Conservation (phyloP, 2,888 invertebrate genomes). For the Eupithecia centaureata region DNA sequence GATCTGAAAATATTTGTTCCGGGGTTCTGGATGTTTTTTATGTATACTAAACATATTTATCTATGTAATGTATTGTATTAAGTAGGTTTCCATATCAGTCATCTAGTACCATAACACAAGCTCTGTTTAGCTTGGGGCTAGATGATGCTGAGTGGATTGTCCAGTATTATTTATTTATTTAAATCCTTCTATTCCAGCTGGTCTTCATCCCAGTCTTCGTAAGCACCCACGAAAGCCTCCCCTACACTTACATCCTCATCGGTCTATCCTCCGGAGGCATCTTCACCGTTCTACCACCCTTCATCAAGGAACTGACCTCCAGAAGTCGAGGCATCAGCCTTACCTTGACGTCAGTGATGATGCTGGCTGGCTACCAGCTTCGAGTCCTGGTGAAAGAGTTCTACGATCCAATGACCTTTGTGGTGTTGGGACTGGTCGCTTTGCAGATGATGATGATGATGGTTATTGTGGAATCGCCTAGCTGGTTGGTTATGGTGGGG, state of each 20-base stretch:
- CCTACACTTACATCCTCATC: constrained; percentile 57
- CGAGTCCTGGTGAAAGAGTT: constrained; percentile 17
- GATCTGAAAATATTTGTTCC: neutral
- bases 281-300: constrained; percentile 65
- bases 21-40: too few relatives aligned
- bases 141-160: too few relatives aligned
- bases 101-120: too few relatives aligned
- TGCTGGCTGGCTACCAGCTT: constrained; percentile 53
- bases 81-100: too few relatives aligned
- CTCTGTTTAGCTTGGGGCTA: too few relatives aligned
- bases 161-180: too few relatives aligned
- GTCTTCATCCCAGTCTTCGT: constrained; percentile 28
- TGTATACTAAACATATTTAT: too few relatives aligned
- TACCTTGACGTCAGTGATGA: constrained; percentile 59
- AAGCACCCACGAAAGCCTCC: constrained; percentile 9
- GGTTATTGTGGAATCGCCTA: constrained; percentile 64
- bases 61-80: too few relatives aligned
- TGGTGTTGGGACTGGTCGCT: constrained; percentile 61
- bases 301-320: constrained; percentile 62
- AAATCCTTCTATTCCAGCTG: constrained; percentile 22
- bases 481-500: constrained; percentile 63
- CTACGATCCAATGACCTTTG: constrained; percentile 47
- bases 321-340: constrained; percentile 53
- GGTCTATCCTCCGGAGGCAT: constrained; percentile 66
- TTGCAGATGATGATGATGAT: constrained; percentile 60